These are phyloP conservation scores for Oreochromis mossambicus DNA, from an alignment of 2,797 vertebrate genomes.

Conservation along the genomic window DNA sequence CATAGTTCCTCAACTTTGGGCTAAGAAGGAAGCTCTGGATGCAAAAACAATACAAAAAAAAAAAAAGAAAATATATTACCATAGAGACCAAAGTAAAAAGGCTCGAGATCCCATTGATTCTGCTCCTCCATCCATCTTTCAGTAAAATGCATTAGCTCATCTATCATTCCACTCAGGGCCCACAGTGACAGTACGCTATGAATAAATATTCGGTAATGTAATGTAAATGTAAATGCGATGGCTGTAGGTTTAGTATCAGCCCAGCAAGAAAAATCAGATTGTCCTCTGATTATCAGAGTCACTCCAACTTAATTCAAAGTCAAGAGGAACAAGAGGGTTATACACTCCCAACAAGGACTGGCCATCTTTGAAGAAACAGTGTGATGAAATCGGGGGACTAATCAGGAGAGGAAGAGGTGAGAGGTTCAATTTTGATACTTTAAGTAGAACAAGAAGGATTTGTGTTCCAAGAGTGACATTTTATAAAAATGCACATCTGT, in stretches of 20 bases:
- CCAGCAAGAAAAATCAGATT: conserved; percentile 41
- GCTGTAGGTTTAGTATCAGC: conserved; percentile 43
- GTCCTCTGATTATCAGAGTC: conserved; percentile 46
- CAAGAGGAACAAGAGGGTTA: conserved; percentile 26
- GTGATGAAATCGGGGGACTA: neutral
- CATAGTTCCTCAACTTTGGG: neutral
- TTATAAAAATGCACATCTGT: neutral
- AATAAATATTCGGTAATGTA: conserved; percentile 68
- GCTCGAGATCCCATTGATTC: conserved; percentile 45
- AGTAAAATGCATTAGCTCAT: conserved; percentile 58
- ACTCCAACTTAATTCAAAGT: conserved; percentile 42
- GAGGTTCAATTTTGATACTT: neutral
- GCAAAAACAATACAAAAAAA: neutral
- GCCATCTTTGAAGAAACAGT: neutral
- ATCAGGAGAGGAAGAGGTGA: neutral
- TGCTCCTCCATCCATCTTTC: conserved; percentile 29
- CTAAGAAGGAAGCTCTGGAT: neutral
- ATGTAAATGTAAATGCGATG: conserved; percentile 70
- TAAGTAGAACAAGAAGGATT: neutral
- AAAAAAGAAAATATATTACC: neutral
- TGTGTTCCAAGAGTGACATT: neutral
- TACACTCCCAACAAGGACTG: neutral
- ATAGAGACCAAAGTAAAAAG: conserved; percentile 5
- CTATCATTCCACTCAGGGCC: conserved; percentile 53
- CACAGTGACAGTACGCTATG: conserved; percentile 42